These are phyloP conservation scores for Notarius quadriscutis DNA, from an alignment of 2,113 vertebrate genomes.

Conservation along the genomic window DNA sequence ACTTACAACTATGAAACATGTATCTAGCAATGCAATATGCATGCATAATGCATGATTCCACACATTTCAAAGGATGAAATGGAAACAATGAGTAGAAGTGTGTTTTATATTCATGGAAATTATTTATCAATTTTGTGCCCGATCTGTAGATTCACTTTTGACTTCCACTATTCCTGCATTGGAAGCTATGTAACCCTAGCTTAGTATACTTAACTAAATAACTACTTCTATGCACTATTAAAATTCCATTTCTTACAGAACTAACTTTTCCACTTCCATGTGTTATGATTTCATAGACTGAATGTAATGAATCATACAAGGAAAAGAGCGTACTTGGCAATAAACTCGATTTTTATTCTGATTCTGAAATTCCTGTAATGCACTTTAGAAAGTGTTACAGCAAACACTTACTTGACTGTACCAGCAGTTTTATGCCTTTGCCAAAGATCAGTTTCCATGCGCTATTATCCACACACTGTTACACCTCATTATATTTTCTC, in stretches of 20 bases:
- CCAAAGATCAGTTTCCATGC: conserved; percentile 1
- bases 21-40: background rate
- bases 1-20: background rate
- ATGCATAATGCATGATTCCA: background rate
- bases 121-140: conserved; percentile 20
- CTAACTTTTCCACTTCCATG: background rate
- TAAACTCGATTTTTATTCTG: no score
- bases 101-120: conserved; percentile 36
- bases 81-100: background rate
- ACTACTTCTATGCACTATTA: background rate
- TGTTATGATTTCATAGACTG: background rate
- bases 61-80: background rate
- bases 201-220: background rate
- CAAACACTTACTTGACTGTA: background rate
- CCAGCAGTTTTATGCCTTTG: background rate
- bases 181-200: background rate
- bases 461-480: conserved; percentile 19
- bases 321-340: no score
- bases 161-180: background rate
- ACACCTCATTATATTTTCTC: background rate
- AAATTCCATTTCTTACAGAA: background rate
- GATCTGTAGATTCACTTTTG: conserved; percentile 14
- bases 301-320: no score
- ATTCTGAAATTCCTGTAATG: no score
- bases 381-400: background rate